These are phyloP conservation scores for Urocitellus parryii DNA, from an alignment of 2,113 vertebrate genomes.

Conservation along the genomic window DNA sequence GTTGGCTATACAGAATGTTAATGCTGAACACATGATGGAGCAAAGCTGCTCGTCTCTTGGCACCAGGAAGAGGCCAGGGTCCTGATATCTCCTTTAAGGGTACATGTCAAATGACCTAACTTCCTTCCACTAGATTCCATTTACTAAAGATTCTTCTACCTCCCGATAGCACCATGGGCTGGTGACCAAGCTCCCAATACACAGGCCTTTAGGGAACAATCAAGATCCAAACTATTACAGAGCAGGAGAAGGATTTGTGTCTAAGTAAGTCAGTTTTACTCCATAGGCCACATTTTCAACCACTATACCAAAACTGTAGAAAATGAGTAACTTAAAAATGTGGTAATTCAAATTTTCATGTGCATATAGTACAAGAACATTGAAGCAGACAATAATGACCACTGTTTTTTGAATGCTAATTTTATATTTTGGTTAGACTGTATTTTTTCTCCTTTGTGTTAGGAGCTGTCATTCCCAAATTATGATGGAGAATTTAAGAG, in stretches of 20 bases:
- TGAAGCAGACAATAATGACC: neutral
- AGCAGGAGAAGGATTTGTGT: neutral
- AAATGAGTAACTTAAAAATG: neutral
- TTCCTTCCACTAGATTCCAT: too few species aligned
- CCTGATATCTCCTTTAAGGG: neutral
- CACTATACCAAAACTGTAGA: neutral
- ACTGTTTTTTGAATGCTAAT: neutral
- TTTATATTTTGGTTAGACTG: neutral
- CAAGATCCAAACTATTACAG: neutral
- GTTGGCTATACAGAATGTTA: neutral
- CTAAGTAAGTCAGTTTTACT: neutral
- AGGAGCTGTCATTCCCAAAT: neutral
- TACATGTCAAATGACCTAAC: too few species aligned
- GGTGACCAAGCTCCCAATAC: neutral
- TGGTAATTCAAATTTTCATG: neutral
- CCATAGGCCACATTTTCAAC: neutral
- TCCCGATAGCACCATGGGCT: neutral
- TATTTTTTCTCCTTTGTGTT: neutral
- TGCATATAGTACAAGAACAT: neutral
- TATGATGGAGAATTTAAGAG: neutral
- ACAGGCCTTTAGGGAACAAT: neutral
- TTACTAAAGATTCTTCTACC: neutral
- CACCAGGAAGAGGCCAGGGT: neutral
- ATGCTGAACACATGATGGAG: rapidly evolving
- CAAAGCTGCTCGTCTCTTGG: neutral